These are phyloP conservation scores for Gorsachius magnificus DNA, from an alignment of 2,797 vertebrate genomes.

Conservation along the genomic window DNA sequence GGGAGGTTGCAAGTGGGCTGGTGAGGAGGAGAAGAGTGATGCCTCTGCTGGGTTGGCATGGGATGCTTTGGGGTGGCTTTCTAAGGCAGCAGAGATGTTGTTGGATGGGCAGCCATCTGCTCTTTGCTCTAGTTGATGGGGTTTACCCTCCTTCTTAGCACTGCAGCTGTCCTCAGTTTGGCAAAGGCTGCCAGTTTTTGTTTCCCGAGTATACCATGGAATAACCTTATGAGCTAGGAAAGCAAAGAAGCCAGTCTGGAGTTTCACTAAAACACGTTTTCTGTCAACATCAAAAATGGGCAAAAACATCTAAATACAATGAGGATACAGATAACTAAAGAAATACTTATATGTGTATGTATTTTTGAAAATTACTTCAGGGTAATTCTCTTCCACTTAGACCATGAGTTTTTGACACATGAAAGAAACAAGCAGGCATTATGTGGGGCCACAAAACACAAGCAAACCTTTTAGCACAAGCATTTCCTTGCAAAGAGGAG, in stretches of 20 bases:
- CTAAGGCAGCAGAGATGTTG: not conserved
- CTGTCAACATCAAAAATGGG: not conserved
- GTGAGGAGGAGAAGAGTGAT: not conserved
- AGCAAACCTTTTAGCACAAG: not conserved
- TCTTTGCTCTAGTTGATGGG: not conserved
- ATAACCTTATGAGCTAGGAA: not conserved
- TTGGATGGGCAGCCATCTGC: not conserved
- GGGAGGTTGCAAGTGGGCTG: not conserved
- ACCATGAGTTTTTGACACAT: not conserved
- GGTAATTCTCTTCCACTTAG: not conserved
- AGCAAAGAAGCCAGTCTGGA: not conserved
- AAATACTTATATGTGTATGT: not conserved
- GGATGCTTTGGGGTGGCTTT: not conserved
- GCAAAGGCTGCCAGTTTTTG: not conserved
- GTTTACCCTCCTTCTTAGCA: not conserved
- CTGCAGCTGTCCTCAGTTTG: not conserved
- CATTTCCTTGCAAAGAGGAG: not conserved
- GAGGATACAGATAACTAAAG: not conserved
- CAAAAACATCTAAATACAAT: not conserved
- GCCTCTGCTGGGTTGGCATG: not conserved
- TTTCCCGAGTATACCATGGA: not conserved
- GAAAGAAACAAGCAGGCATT: not conserved
- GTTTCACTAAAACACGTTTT: not conserved
- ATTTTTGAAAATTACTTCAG: not conserved
- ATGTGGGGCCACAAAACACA: rapidly evolving